Evolutionary conservation across 2,797 vertebrate species (phyloP), one percentile per base, ranked within the genome.

Genomic region (Schizothorax lantsangensis): DNA sequence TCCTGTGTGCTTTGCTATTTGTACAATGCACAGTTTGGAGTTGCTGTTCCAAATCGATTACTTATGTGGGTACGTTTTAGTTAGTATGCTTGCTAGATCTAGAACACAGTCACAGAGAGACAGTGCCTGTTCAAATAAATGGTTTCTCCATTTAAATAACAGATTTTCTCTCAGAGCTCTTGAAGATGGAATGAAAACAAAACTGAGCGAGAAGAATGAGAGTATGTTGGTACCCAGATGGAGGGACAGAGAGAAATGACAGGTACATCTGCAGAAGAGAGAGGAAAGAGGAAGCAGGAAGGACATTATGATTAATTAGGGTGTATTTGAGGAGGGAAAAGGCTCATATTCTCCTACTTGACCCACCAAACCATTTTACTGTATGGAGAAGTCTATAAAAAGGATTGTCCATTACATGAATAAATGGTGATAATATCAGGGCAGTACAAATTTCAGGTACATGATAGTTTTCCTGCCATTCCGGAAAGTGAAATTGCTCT

Each of bases 281-380:
- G 83, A 88, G 49, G 59, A 66, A 49, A 77, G 45, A 87, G 66
- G 45, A 81, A 45, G 40, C 78, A 77, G 64, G 69, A 21, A 78
- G 79, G 71, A 81, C 74, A 77, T 75, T 81, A 75, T 83, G 89
- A 88, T 74, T 86, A 86, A 90, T 90, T 89, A 87, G 74, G 52
- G 79, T 45, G 26, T 52, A 54, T 64, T 75, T 84, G 45, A 74
- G 78, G 62, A 47, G 26, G 4, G 12, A 59, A 82, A 82, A 82
- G 72, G 45, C n/a, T 79, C 73, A 40, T 85, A 43, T 40, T 88
- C 14, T 57, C 36, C 68, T 54, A 71, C 72, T 52, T 77, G 69
- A 75, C 83, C 86, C 23, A 17, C 38, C 78, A 81, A 74, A 79
- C 80, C 43, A 57, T 79, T 73, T 84, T 79, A 79, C 54, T 49